Evolutionary conservation across 2,113 vertebrate genomes (phyloP).

Genomic region (Lepisosteus oculatus): DNA sequence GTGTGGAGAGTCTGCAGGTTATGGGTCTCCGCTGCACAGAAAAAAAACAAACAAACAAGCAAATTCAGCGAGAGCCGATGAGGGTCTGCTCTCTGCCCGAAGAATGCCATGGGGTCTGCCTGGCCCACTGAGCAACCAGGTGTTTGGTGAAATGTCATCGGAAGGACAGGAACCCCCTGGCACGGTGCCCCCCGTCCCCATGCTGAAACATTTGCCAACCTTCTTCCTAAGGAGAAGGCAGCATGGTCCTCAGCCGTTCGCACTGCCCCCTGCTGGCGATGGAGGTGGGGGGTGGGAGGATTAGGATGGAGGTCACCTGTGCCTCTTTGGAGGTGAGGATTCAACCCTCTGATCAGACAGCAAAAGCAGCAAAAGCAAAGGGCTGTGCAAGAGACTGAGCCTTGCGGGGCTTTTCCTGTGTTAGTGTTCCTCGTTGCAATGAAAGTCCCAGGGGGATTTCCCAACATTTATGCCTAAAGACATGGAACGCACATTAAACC

Average conservation of each 20-base stretch:
- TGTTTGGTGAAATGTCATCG: slow-evolving; percentile 25
- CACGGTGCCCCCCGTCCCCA: not conserved
- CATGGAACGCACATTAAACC: not conserved
- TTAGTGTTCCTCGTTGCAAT: not conserved
- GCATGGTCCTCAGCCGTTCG: no score
- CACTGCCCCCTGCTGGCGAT: not conserved
- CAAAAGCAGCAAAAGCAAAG: no score
- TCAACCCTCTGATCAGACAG: not conserved
- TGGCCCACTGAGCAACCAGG: slow-evolving; percentile 6
- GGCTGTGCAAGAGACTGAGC: not conserved
- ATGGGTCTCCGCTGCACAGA: slow-evolving; percentile 77
- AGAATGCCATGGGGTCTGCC: not conserved
- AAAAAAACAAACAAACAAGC: not conserved
- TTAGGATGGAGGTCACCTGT: not conserved
- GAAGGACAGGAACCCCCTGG: slow-evolving; percentile 18
- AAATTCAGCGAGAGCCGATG: not conserved
- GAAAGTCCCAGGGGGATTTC: not conserved
- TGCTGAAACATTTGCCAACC: slow-evolving; percentile 12
- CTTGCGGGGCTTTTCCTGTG: not conserved
- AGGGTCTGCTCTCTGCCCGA: not conserved
- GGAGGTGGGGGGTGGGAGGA: not conserved
- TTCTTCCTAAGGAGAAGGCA: not conserved
- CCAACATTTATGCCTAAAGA: slow-evolving; percentile 18
- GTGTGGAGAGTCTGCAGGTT: slow-evolving; percentile 88
- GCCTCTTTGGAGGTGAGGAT: not conserved